Percentiles rank a stretch among this genome's conserved stretches.
Evolutionary conservation across 2,113 vertebrate species (phyloP).

Genomic region (Gila orcuttii): DNA sequence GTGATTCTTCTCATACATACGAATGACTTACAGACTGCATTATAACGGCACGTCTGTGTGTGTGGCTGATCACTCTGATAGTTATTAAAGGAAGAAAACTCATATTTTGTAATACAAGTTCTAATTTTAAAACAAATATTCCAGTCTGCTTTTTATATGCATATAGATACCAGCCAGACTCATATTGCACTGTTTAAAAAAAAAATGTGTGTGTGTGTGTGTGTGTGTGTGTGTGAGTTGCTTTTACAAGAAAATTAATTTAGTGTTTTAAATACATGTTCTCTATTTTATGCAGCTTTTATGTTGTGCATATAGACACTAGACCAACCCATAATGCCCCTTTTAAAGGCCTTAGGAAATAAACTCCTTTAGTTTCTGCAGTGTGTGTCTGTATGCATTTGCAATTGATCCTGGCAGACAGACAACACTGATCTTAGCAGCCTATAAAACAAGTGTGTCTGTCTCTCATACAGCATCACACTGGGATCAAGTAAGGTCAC

Average conservation of each 20-base stretch:
- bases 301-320: neutral
- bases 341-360: neutral
- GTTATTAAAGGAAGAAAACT: constrained; percentile 5
- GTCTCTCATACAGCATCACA: neutral
- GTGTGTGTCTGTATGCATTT: neutral
- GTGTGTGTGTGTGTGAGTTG: neutral
- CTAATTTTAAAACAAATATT: constrained; percentile 16
- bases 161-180: neutral
- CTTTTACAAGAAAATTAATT: neutral
- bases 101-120: neutral
- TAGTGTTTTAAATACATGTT: neutral
- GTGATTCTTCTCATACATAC: constrained; percentile 14
- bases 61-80: neutral
- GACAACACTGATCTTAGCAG: neutral
- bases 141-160: neutral
- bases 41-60: neutral
- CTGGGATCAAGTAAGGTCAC: neutral
- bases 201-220: too few species aligned
- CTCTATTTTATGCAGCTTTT: neutral
- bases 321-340: neutral
- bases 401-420: neutral
- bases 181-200: neutral
- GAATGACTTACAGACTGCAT: constrained; percentile 18
- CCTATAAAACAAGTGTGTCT: neutral
- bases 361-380: neutral